Evolutionary conservation across 92 coral and sea anemone genomes (phyloP).

Genomic region (Palythoa heliodiscus): DNA sequence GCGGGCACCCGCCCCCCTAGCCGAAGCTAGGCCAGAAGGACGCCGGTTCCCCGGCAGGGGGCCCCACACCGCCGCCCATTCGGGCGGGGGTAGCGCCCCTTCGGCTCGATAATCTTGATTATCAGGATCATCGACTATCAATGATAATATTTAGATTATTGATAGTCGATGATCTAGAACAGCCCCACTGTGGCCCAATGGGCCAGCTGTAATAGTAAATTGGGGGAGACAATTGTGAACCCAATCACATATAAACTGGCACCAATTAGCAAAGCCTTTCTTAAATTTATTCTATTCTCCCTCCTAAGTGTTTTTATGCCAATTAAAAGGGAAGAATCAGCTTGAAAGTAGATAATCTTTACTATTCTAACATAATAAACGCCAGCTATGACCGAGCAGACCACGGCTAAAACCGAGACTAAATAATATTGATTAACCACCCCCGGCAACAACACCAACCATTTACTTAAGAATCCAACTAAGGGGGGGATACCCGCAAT

Average conservation of each 20-base stretch:
- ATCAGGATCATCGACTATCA: neutral
- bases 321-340: constrained; percentile 59
- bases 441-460: constrained; percentile 75
- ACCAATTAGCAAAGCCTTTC: constrained; percentile 75
- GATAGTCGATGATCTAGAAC: constrained; percentile 37
- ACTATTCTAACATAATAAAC: constrained; percentile 88
- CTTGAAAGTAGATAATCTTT: constrained; percentile 78
- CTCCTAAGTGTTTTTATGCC: constrained; percentile 65
- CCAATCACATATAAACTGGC: constrained; percentile 70
- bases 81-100: constrained; percentile 33
- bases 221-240: constrained; percentile 68
- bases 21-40: constrained; percentile 23
- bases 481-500: constrained; percentile 89
- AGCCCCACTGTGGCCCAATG: constrained; percentile 72
- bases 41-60: constrained; percentile 24
- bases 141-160: neutral
- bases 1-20: constrained; percentile 45
- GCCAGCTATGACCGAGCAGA: constrained; percentile 83
- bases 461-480: constrained; percentile 83
- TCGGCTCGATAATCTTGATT: constrained; percentile 29
- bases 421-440: constrained; percentile 66
- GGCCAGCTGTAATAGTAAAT: constrained; percentile 65
- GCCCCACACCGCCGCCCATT: constrained; percentile 13
- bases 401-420: constrained; percentile 73
- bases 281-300: constrained; percentile 71